Percentiles rank a stretch among this genome's conserved stretches.
phyloP scores from a whole-genome alignment of 2,113 vertebrate species.

The Macrotis lagotis region DNA sequence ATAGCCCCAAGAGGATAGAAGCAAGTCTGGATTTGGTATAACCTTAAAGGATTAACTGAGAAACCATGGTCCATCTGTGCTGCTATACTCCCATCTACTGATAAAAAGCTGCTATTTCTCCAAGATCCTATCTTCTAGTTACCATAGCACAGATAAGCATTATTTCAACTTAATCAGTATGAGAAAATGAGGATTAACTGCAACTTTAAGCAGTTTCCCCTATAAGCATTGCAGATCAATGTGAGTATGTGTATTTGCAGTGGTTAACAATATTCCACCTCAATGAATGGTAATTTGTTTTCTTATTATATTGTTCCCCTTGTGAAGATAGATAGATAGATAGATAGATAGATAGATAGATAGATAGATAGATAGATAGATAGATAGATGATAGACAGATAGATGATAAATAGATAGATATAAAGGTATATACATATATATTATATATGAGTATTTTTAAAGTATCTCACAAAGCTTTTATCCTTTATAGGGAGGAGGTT shows the following conservation, averaged over 20 bases:
- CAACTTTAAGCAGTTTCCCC: conserved; percentile 49
- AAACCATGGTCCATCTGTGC: conserved; percentile 63
- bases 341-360: no score
- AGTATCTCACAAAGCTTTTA: conserved; percentile 53
- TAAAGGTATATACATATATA: no score
- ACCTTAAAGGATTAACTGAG: neutral
- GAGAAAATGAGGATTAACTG: conserved; percentile 30
- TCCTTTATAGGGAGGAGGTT: neutral
- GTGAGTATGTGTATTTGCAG: neutral
- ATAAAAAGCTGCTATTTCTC: conserved; percentile 82
- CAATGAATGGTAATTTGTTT: conserved; percentile 53
- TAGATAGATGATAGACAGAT: no score
- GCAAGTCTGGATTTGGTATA: conserved; percentile 27
- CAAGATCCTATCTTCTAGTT: conserved; percentile 27
- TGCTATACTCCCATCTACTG: conserved; percentile 88
- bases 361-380: no score
- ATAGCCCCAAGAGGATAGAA: neutral
- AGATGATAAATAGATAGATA: no score
- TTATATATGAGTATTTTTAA: no score
- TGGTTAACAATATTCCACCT: conserved; percentile 62
- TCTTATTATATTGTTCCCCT: conserved; percentile 61
- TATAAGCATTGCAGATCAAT: conserved; percentile 43
- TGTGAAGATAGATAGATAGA: no score
- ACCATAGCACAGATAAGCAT: conserved; percentile 58
- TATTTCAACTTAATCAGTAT: conserved; percentile 45